A percentile compares a stretch with the other conserved stretches of the same genome.
Evolutionary conservation across 2,888 invertebrate genomes (phyloP).

Genomic region (Furcula furcula): DNA sequence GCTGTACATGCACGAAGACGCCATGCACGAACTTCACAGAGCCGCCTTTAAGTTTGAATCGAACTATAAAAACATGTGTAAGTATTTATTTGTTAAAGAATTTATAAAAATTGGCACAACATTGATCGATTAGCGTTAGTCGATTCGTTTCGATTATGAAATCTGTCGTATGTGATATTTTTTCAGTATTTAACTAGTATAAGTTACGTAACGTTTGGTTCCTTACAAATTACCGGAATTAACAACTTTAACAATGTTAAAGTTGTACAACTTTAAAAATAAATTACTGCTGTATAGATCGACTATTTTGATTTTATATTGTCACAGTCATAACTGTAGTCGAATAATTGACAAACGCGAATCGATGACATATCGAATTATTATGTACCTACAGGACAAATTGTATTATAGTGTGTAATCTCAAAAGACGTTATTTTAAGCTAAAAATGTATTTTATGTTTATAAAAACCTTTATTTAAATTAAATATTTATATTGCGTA

Average conservation of each 20-base stretch:
- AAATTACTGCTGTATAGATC: too few relatives aligned
- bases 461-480: background rate
- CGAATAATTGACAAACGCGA: background rate
- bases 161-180: too few relatives aligned
- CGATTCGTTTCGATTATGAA: background rate
- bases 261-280: too few relatives aligned
- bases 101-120: background rate
- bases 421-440: slow-evolving; percentile 26
- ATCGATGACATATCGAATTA: background rate
- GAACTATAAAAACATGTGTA: too few relatives aligned
- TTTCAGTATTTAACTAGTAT: too few relatives aligned
- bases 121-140: background rate
- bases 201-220: too few relatives aligned
- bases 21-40: too few relatives aligned
- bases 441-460: background rate
- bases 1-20: too few relatives aligned
- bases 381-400: background rate
- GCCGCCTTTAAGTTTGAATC: too few relatives aligned
- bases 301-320: too few relatives aligned
- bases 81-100: background rate
- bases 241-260: too few relatives aligned
- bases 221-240: too few relatives aligned
- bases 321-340: background rate
- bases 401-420: slow-evolving; percentile 16
- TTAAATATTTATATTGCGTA: background rate